Evolutionary conservation across 2,113 vertebrate species (phyloP), one percentile per base, ranked within the genome.

Genomic region (Oxyura jamaicensis): DNA sequence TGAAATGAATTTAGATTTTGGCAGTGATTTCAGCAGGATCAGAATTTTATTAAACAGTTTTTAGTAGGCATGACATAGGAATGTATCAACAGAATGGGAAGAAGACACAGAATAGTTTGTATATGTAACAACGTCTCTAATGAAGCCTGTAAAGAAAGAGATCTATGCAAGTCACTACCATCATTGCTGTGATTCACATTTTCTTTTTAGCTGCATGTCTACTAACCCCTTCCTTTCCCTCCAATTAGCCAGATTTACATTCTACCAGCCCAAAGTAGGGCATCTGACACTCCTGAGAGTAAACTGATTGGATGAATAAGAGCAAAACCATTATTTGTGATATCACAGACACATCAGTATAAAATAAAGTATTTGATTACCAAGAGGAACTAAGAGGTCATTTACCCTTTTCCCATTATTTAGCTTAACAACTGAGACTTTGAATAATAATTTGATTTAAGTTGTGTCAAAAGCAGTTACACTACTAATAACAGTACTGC

Each of bases 341-440:
- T 35, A 41, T 50, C 39, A 79, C 33, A 82, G 48, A 58, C 26
- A 83, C 29, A 46, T 7, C 3, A 41, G 22, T 42, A 33, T 2
- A n/a, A 85, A 90, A 83, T 44, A 69, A 83, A 52, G 5, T 42
- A 46, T 11, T 56, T 48, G 8, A 29, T 83, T 68, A 59, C 48
- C 9, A 59, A 25, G 20, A 39, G 53, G 31, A 86, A 78, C 44
- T 53, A 79, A 77, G 53, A 73, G 5, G 25, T 86, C 26, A 35
- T 42, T 77, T 50, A 55, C 50, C 23, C 83, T 80, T 80, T 85
- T 67, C 29, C n/a, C 81, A 11, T 58, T 91, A 22, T 11, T 95
- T 41, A 73, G 25, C 8, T 55, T 67, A 73, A 77, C 4, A 69
- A n/a, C 42, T 79, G 53, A 50, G 60, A 35, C 33, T 87, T 72